phyloP scores from a whole-genome alignment of 2,888 invertebrate species.

The Anarsia innoxiella region DNA sequence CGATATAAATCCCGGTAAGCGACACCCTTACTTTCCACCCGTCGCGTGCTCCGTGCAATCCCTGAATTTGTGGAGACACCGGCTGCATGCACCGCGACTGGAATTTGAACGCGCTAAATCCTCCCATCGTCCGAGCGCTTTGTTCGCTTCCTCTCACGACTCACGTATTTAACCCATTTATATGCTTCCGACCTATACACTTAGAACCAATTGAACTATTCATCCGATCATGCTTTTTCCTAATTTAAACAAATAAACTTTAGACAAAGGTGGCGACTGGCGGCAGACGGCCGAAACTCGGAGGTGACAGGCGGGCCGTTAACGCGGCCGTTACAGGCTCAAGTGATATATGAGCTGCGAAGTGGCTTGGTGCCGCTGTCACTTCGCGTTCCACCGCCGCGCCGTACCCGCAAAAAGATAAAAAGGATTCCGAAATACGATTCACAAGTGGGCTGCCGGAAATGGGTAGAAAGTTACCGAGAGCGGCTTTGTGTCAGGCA shows the following conservation, averaged over 20 bases:
- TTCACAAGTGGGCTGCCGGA: slow-evolving; percentile 71
- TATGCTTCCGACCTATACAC: slow-evolving; percentile 5
- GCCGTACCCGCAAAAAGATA: slow-evolving; percentile 59
- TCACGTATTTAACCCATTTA: slow-evolving; percentile 6
- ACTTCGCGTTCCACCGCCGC: slow-evolving; percentile 57
- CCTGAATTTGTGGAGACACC: slow-evolving; percentile 57
- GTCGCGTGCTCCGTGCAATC: slow-evolving; percentile 44
- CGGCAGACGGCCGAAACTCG: slow-evolving; percentile 50
- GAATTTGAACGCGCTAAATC: slow-evolving; percentile 52
- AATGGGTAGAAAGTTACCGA: slow-evolving; percentile 69
- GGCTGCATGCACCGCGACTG: slow-evolving; percentile 43
- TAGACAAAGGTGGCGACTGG: slow-evolving; percentile 35
- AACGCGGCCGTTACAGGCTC: slow-evolving; percentile 60
- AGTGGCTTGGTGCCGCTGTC: slow-evolving; percentile 70
- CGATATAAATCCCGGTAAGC: slow-evolving; percentile 62
- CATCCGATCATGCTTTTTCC: slow-evolving; percentile 1
- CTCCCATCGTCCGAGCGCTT: slow-evolving; percentile 6
- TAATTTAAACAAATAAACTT: slow-evolving; percentile 23
- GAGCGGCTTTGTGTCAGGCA: slow-evolving; percentile 65
- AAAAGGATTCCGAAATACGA: slow-evolving; percentile 70
- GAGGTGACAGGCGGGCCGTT: slow-evolving; percentile 67
- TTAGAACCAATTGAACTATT: slow-evolving; percentile 9
- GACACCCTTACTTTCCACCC: slow-evolving; percentile 54
- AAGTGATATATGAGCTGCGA: slow-evolving; percentile 72
- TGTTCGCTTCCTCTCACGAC: slow-evolving; percentile 10